Conservation (phyloP, 1,140 invertebrate genomes). For the Rhynchophorus ferrugineus region DNA sequence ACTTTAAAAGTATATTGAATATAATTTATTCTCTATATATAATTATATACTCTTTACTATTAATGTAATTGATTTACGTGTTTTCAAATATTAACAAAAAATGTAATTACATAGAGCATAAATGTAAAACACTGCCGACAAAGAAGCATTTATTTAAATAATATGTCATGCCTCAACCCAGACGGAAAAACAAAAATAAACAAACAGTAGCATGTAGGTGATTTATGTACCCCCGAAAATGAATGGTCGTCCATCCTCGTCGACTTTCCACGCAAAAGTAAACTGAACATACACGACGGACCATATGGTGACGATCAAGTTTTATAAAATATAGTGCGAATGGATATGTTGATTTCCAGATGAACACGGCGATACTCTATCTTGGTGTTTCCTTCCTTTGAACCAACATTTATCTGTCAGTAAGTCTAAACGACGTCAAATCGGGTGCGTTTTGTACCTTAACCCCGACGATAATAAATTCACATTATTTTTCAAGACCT, state of each 20-base stretch:
- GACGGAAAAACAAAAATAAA: conserved; percentile 9
- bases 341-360: conserved; percentile 25
- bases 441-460: background rate
- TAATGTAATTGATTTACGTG: no score
- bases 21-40: no score
- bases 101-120: no score
- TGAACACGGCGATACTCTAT: conserved; percentile 7
- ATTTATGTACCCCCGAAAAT: conserved; percentile 20
- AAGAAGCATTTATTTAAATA: background rate
- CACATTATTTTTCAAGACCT: background rate
- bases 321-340: conserved; percentile 19
- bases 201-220: conserved; percentile 9
- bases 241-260: conserved; percentile 10
- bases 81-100: no score
- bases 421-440: conserved; percentile 9
- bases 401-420: conserved; percentile 11
- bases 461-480: background rate
- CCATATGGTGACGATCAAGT: conserved; percentile 23
- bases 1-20: no score
- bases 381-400: conserved; percentile 17
- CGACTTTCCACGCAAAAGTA: conserved; percentile 5
- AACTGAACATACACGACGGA: conserved; percentile 2
- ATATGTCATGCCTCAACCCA: background rate
- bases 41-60: no score
- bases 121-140: no score